Evolutionary conservation across 2,888 invertebrate species (phyloP).

Genomic region (Leucophenga maculata): DNA sequence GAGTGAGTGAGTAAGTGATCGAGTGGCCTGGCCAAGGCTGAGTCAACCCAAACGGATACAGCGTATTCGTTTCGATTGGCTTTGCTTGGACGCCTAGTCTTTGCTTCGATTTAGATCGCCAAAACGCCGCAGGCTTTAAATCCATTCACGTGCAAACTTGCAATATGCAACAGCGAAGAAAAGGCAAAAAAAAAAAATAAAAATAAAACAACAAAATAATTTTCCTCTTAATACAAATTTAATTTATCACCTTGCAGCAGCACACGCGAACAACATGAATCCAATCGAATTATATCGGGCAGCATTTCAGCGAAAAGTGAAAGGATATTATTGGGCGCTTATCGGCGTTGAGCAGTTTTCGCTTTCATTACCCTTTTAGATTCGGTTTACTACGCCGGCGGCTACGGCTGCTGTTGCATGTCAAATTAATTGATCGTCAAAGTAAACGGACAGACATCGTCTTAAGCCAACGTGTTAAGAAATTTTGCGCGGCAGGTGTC

Average conservation of each 20-base stretch:
- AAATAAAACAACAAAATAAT: neutral
- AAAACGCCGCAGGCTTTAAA: neutral
- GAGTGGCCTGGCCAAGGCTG: neutral
- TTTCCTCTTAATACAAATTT: slow-evolving; percentile 17
- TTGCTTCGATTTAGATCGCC: neutral
- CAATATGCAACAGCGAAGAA: too few species aligned
- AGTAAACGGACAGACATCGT: neutral
- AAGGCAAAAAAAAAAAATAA: too few species aligned
- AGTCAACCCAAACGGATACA: too few species aligned
- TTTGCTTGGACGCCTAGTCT: neutral
- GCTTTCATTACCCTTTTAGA: slow-evolving; percentile 12
- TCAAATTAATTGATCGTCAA: slow-evolving; percentile 27
- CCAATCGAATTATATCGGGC: neutral
- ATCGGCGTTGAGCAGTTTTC: slow-evolving; percentile 5
- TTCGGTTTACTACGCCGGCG: neutral
- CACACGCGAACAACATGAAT: slow-evolving; percentile 3
- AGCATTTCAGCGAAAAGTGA: slow-evolving; percentile 5
- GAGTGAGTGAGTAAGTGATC: slow-evolving; percentile 3
- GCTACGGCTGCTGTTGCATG: slow-evolving; percentile 13
- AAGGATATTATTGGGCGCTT: slow-evolving; percentile 15
- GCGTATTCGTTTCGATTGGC: neutral
- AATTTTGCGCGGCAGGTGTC: slow-evolving; percentile 23
- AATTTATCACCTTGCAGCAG: slow-evolving; percentile 22
- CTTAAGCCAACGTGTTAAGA: slow-evolving; percentile 7
- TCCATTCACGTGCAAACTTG: slow-evolving; percentile 10